These are phyloP conservation scores for Drosophila incognita DNA, from an alignment of 2,888 invertebrate genomes.

Conservation along the genomic window DNA sequence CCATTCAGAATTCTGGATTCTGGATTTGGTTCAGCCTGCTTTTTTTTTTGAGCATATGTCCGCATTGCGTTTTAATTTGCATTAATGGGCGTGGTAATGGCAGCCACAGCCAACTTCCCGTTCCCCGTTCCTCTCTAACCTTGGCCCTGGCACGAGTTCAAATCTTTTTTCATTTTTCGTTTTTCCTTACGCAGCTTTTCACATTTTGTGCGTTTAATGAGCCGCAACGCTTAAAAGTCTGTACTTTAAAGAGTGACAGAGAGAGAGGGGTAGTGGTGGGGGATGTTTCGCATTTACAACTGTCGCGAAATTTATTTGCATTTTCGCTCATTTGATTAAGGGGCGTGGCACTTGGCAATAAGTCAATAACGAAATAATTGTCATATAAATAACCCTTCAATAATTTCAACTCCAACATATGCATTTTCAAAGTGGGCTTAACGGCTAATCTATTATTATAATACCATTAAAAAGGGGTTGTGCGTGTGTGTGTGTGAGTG, in stretches of 20 bases:
- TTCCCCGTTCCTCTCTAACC: not conserved
- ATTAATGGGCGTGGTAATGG: conserved; percentile 81
- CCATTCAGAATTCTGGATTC: conserved; percentile 1
- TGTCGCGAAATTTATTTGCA: conserved; percentile 56
- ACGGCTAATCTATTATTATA: conserved; percentile 26
- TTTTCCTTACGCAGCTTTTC: conserved; percentile 12
- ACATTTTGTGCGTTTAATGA: conserved; percentile 66
- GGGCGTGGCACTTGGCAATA: conserved; percentile 54
- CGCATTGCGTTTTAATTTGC: conserved; percentile 82
- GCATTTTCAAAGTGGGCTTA: conserved; percentile 34
- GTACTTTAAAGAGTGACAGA: not conserved
- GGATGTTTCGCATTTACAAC: conserved; percentile 24
- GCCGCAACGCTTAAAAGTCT: conserved; percentile 60
- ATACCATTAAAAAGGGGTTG: conserved; percentile 6
- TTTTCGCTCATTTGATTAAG: conserved; percentile 26
- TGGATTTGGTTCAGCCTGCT: conserved; percentile 1
- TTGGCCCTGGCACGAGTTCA: conserved; percentile 26
- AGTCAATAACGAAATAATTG: conserved; percentile 63
- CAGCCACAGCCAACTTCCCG: conserved; percentile 33
- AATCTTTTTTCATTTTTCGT: not conserved
- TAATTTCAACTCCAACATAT: conserved; percentile 42
- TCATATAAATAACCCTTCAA: conserved; percentile 57
- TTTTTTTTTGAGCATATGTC: conserved; percentile 76
- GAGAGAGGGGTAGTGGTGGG: not conserved
- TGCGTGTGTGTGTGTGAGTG: not conserved